These are phyloP conservation scores for Chrysodeixis includens DNA, from an alignment of 2,888 invertebrate genomes.

Conservation along the genomic window DNA sequence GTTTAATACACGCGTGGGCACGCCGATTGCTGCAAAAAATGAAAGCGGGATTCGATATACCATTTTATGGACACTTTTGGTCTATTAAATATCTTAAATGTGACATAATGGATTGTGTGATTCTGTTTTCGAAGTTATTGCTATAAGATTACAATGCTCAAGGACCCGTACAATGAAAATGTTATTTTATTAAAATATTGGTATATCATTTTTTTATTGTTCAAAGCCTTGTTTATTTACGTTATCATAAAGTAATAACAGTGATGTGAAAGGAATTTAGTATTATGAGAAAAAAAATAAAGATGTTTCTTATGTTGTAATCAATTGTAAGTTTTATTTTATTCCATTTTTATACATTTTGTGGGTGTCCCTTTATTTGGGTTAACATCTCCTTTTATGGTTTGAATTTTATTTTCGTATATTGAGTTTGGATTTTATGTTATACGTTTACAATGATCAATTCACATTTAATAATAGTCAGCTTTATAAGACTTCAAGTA, in stretches of 20 bases:
- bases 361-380: slow-evolving; percentile 60
- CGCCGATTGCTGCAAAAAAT: slow-evolving; percentile 76
- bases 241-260: slow-evolving; percentile 1
- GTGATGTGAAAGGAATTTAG: slow-evolving; percentile 1
- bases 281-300: neutral
- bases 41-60: slow-evolving; percentile 60
- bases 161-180: neutral
- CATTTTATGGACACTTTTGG: slow-evolving; percentile 74
- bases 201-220: neutral
- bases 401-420: slow-evolving; percentile 31
- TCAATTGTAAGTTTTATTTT: slow-evolving; percentile 1
- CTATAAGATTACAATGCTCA: slow-evolving; percentile 51
- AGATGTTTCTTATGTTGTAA: neutral
- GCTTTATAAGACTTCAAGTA: too few relatives aligned
- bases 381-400: slow-evolving; percentile 62
- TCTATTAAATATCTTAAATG: slow-evolving; percentile 67
- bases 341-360: neutral
- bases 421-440: slow-evolving; percentile 44
- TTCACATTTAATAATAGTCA: slow-evolving; percentile 10
- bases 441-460: slow-evolving; percentile 24
- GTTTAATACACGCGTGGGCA: slow-evolving; percentile 70
- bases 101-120: slow-evolving; percentile 58
- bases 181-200: neutral
- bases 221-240: neutral
- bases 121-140: slow-evolving; percentile 53